Conservation (phyloP, 2,113 vertebrate genomes). For the Spilogale gracilis region DNA sequence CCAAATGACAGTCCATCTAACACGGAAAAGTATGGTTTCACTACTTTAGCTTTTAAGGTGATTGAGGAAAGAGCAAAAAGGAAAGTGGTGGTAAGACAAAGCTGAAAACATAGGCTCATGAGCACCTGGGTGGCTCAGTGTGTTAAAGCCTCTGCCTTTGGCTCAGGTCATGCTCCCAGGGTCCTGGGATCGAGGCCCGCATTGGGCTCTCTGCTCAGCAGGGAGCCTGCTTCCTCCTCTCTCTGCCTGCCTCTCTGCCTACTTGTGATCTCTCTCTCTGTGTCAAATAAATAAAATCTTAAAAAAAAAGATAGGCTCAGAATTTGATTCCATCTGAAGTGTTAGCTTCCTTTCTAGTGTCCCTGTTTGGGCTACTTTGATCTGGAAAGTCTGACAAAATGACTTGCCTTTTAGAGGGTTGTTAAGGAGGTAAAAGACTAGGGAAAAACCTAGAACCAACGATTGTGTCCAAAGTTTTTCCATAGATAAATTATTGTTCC, state of each 20-base stretch:
- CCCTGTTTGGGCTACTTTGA: constrained; percentile 34
- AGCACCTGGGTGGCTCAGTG: too few species aligned
- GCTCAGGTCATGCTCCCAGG: too few species aligned
- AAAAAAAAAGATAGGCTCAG: neutral
- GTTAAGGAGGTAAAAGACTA: constrained; percentile 47
- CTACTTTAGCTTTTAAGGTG: constrained; percentile 20
- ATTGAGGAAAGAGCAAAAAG: constrained; percentile 19
- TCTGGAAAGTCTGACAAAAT: constrained; percentile 40
- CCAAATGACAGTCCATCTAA: neutral
- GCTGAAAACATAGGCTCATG: neutral
- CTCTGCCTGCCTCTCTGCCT: too few species aligned
- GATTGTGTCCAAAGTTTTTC: constrained; percentile 63
- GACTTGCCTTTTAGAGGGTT: constrained; percentile 38
- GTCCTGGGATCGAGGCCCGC: too few species aligned
- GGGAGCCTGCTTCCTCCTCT: too few species aligned
- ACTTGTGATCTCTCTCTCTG: too few species aligned
- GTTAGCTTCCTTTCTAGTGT: constrained; percentile 18
- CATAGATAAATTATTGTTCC: constrained; percentile 49
- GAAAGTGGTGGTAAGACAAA: constrained; percentile 42
- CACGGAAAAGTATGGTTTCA: neutral
- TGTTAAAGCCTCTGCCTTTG: too few species aligned
- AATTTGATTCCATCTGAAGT: constrained; percentile 31
- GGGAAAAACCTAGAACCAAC: constrained; percentile 15
- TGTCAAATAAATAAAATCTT: too few species aligned
- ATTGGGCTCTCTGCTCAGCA: too few species aligned